Evolutionary conservation across 2,113 vertebrate genomes (phyloP).

Genomic region (Ranitomeya variabilis): DNA sequence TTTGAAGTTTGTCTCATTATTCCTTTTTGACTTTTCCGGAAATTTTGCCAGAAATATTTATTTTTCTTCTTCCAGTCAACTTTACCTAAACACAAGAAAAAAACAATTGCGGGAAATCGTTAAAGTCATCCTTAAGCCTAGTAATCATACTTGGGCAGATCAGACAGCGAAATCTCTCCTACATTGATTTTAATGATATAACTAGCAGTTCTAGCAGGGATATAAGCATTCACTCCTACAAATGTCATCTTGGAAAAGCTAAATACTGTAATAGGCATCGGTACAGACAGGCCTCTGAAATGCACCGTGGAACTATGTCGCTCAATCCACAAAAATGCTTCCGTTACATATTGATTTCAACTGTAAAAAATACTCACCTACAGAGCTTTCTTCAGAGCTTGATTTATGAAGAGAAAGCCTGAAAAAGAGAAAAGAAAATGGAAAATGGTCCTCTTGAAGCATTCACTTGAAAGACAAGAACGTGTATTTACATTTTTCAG

Average conservation of each 20-base stretch:
- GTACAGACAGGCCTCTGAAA: too few species aligned
- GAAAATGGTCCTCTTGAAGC: slow-evolving; percentile 12
- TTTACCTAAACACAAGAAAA: slow-evolving; percentile 78
- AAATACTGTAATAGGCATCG: background rate
- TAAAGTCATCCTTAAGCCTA: background rate
- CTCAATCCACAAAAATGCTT: background rate
- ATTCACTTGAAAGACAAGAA: too few species aligned
- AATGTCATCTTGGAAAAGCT: background rate
- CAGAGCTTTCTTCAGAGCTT: slow-evolving; percentile 89
- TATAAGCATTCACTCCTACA: background rate
- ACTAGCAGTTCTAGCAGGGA: background rate
- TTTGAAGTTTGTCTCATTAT: slow-evolving; percentile 89
- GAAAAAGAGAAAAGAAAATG: slow-evolving; percentile 66
- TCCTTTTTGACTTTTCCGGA: slow-evolving; percentile 92
- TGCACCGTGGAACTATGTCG: too few species aligned
- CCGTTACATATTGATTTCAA: background rate
- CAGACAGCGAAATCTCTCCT: background rate
- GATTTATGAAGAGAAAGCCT: slow-evolving; percentile 93
- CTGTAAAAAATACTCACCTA: slow-evolving; percentile 76
- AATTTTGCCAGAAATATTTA: slow-evolving; percentile 98
- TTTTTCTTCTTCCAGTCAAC: slow-evolving; percentile 97
- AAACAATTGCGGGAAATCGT: background rate
- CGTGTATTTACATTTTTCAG: background rate
- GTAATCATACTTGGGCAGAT: background rate
- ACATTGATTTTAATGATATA: background rate